Conservation (phyloP, 1,140 invertebrate genomes). For the Leptinotarsa undecemlineata region DNA sequence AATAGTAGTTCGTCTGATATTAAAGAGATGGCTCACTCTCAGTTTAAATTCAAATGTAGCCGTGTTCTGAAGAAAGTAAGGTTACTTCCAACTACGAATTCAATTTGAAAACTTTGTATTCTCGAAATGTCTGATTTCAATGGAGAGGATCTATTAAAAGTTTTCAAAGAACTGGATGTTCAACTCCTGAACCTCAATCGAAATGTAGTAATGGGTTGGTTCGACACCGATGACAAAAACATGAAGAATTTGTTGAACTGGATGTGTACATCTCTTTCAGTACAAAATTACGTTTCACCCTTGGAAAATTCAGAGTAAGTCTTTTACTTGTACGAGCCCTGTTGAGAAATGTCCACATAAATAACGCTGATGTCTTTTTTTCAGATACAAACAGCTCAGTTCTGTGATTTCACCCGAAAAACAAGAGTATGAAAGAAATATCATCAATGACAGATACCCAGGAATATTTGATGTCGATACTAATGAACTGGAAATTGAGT, state of each 20-base stretch:
- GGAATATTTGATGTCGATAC: slow-evolving; percentile 38
- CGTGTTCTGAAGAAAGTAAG: no score
- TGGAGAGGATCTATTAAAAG: slow-evolving; percentile 37
- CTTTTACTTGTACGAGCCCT: neutral
- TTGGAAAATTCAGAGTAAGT: slow-evolving; percentile 41
- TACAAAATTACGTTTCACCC: slow-evolving; percentile 35
- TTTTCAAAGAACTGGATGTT: slow-evolving; percentile 39
- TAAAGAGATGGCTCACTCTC: no score
- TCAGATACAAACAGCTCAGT: neutral
- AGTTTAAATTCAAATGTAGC: no score
- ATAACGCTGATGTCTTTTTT: neutral
- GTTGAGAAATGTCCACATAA: no score
- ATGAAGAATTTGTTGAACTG: slow-evolving; percentile 40
- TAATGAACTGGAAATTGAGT: slow-evolving; percentile 36
- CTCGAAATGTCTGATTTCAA: slow-evolving; percentile 25
- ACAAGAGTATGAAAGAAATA: neutral
- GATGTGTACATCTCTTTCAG: slow-evolving; percentile 38
- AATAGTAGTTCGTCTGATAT: no score
- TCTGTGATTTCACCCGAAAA: neutral
- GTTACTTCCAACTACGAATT: no score
- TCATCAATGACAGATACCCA: slow-evolving; percentile 27
- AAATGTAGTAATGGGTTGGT: slow-evolving; percentile 46
- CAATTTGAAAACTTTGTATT: neutral
- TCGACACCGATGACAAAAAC: slow-evolving; percentile 43
- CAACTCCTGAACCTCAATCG: slow-evolving; percentile 34